Percentiles rank a stretch among this genome's conserved stretches.
Conservation (phyloP, 2,113 vertebrate genomes). For the Regulus satrapa region DNA sequence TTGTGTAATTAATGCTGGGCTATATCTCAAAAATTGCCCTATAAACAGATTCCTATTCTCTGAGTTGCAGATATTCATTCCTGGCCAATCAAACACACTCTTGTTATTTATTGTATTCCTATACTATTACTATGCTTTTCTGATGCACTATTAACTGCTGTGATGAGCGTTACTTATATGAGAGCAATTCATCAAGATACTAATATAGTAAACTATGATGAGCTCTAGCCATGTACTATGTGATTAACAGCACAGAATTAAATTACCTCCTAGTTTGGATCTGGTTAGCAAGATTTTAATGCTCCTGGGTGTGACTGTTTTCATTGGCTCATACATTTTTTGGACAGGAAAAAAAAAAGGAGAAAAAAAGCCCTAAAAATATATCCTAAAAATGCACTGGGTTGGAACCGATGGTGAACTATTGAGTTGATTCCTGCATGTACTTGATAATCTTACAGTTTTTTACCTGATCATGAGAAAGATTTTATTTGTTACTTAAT, state of each 20-base stretch:
- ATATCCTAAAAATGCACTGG: not conserved
- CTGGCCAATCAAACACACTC: not conserved
- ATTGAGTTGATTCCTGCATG: not conserved
- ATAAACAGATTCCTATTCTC: constrained; percentile 22
- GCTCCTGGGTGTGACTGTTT: not conserved
- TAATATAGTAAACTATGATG: not conserved
- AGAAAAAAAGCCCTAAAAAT: not conserved
- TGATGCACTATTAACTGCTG: constrained; percentile 13
- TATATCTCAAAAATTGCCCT: not conserved
- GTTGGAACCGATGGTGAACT: fast-evolving
- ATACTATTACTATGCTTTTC: not conserved
- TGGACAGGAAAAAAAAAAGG: fast-evolving
- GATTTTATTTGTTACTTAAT: not conserved
- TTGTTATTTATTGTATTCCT: not conserved
- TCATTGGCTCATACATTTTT: not conserved
- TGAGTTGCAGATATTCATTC: not conserved
- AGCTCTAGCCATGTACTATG: not conserved
- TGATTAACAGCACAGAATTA: not conserved
- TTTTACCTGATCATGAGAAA: not conserved
- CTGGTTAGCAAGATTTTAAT: not conserved
- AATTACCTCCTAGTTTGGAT: not conserved
- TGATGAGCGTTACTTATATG: not conserved
- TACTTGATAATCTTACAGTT: not conserved
- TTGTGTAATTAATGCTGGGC: not conserved
- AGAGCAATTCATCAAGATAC: not conserved